Evolutionary conservation across 2,113 vertebrate genomes (phyloP).

Genomic region (Hemiprocne comata): DNA sequence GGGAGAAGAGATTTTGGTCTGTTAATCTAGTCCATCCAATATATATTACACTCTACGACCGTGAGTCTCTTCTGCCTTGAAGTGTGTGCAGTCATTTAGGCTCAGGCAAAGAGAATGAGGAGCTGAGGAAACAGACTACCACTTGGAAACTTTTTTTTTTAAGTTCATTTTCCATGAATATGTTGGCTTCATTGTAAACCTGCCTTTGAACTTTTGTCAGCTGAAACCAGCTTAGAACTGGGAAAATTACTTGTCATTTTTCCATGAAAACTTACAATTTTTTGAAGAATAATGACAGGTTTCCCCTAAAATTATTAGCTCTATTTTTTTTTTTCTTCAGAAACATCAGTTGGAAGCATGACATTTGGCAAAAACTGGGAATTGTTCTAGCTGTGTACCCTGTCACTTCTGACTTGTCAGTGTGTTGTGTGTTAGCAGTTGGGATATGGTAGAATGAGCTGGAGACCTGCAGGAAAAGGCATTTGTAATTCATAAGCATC

Average conservation of each 20-base stretch:
- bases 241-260: not conserved
- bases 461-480: not conserved
- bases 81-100: constrained; percentile 15
- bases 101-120: not conserved
- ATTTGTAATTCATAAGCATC: not conserved
- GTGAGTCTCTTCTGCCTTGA: constrained; percentile 14
- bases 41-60: constrained; percentile 4
- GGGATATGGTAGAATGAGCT: not conserved
- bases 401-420: not conserved
- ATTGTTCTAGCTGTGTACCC: not conserved
- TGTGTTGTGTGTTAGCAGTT: not conserved
- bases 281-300: not conserved
- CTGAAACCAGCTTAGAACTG: not conserved
- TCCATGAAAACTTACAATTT: not conserved
- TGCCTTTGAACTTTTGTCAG: not conserved
- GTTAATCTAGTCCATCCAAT: constrained; percentile 59
- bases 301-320: not conserved
- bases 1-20: constrained; percentile 35
- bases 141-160: not conserved
- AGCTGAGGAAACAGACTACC: constrained; percentile 14
- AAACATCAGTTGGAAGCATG: not conserved
- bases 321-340: not conserved
- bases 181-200: not conserved
- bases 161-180: constrained; percentile 28
- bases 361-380: not conserved